phyloP scores from a whole-genome alignment of 2,888 invertebrate species.

The Lasius platythorax region DNA sequence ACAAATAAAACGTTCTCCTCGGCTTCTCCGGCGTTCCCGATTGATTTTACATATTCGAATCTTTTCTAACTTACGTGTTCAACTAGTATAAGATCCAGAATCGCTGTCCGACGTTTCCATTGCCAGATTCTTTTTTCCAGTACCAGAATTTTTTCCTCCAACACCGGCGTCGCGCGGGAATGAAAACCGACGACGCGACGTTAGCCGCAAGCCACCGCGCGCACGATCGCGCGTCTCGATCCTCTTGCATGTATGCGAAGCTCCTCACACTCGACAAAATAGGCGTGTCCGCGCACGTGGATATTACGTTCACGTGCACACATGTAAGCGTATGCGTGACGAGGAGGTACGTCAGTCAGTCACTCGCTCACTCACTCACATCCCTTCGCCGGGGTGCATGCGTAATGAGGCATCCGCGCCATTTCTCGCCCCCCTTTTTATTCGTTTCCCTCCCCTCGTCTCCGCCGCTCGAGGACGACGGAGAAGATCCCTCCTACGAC shows the following conservation, averaged over 20 bases:
- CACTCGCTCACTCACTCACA: constrained; percentile 77
- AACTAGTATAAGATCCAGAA: constrained; percentile 10
- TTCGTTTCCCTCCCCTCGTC: constrained; percentile 24
- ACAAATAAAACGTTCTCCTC: neutral
- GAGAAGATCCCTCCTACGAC: constrained; percentile 70
- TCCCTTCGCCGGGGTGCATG: constrained; percentile 81
- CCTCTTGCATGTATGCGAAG: constrained; percentile 41
- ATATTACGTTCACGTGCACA: neutral
- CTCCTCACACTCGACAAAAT: constrained; percentile 62
- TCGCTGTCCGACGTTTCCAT: neutral
- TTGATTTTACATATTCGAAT: neutral
- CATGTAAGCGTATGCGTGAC: constrained; percentile 52
- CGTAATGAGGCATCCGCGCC: constrained; percentile 81
- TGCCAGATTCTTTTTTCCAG: constrained; percentile 9
- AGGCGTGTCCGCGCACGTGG: constrained; percentile 53
- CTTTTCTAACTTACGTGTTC: neutral
- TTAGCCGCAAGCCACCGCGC: constrained; percentile 3
- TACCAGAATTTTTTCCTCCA: neutral
- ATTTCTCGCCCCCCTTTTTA: constrained; percentile 73
- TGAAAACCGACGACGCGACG: constrained; percentile 41
- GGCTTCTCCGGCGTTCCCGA: neutral
- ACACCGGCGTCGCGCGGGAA: neutral
- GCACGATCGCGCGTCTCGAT: constrained; percentile 16
- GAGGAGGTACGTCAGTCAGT: constrained; percentile 79
- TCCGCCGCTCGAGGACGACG: neutral